These are phyloP conservation scores for Seriola dumerili DNA, from an alignment of 2,113 vertebrate genomes.

Conservation along the genomic window DNA sequence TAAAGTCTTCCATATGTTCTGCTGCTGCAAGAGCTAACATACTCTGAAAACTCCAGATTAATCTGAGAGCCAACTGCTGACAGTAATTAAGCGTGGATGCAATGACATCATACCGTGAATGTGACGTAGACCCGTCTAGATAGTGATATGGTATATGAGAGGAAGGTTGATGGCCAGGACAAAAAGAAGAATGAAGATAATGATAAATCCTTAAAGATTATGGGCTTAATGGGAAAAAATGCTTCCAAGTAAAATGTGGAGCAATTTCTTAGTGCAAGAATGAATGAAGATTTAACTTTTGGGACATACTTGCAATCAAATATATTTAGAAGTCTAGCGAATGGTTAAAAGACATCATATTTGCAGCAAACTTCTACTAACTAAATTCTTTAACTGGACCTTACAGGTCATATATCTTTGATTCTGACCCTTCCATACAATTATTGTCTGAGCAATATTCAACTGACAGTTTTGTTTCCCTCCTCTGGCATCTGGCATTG, in stretches of 20 bases:
- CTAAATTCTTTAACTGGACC: background rate
- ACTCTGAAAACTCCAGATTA: slow-evolving; percentile 9
- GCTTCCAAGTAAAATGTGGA: background rate
- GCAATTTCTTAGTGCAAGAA: background rate
- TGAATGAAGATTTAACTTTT: background rate
- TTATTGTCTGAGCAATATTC: slow-evolving; percentile 20
- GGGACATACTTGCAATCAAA: no score
- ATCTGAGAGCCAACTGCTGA: background rate
- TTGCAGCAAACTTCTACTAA: background rate
- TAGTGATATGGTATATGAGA: background rate
- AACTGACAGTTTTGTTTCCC: slow-evolving; percentile 3
- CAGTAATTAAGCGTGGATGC: background rate
- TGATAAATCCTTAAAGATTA: background rate
- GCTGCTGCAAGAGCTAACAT: slow-evolving; percentile 19
- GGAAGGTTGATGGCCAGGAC: background rate
- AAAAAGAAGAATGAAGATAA: background rate
- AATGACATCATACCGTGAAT: background rate
- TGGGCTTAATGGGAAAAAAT: background rate
- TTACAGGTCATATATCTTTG: background rate
- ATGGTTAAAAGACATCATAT: background rate
- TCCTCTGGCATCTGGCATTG: background rate
- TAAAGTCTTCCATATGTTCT: slow-evolving; percentile 32
- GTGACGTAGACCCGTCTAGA: background rate
- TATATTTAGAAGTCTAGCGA: no score
- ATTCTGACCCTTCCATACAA: background rate